A percentile compares a stretch with the other conserved stretches of the same genome.
Evolutionary conservation across 2,888 invertebrate species (phyloP).

Genomic region (Ophion ellenae): DNA sequence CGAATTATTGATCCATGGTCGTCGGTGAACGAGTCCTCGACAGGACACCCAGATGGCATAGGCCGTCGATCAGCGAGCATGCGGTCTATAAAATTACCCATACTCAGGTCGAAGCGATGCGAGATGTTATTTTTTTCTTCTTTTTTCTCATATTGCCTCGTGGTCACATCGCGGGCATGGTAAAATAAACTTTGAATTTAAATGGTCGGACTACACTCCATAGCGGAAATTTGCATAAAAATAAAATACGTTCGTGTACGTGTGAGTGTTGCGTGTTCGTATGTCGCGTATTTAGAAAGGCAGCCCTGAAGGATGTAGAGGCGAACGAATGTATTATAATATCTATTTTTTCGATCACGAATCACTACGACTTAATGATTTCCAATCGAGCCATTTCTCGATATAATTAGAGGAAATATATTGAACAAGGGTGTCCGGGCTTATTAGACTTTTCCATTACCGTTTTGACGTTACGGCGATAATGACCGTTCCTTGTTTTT

Average conservation of each 20-base stretch:
- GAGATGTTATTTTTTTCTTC: conserved; percentile 17
- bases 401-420: conserved; percentile 59
- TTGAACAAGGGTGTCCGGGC: conserved; percentile 49
- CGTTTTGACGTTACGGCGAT: conserved; percentile 44
- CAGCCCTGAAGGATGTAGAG: conserved; percentile 25
- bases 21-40: conserved; percentile 43
- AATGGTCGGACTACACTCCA: conserved; percentile 44
- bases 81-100: conserved; percentile 26
- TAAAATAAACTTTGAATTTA: conserved; percentile 46
- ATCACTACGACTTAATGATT: conserved; percentile 49
- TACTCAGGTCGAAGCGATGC: conserved; percentile 28
- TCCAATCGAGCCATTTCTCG: conserved; percentile 49
- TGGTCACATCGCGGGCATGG: conserved; percentile 31
- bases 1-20: conserved; percentile 65
- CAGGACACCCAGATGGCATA: conserved; percentile 61
- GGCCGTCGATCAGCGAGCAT: conserved; percentile 46
- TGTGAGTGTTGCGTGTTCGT: conserved; percentile 20
- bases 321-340: conserved; percentile 48
- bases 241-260: conserved; percentile 19
- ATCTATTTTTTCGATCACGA: conserved; percentile 46
- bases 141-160: conserved; percentile 33
- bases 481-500: conserved; percentile 22
- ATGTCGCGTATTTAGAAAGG: conserved; percentile 48
- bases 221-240: conserved; percentile 39
- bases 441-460: conserved; percentile 63